A percentile compares a stretch with the other conserved stretches of the same genome.
These are phyloP conservation scores for Sphaerophoria rueppellii DNA, from an alignment of 2,888 invertebrate genomes.

Conservation along the genomic window DNA sequence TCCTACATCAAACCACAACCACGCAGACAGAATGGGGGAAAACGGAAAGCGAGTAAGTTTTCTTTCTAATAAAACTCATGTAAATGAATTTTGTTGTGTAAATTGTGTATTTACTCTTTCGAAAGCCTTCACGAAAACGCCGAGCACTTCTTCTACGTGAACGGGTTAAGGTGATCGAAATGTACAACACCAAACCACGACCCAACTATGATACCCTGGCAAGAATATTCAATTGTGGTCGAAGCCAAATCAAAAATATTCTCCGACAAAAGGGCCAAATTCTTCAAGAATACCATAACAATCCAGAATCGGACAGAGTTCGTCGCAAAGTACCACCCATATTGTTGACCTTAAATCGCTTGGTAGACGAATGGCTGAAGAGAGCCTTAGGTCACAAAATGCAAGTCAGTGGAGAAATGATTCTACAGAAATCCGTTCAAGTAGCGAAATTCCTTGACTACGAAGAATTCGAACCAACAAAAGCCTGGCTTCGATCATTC, in stretches of 20 bases:
- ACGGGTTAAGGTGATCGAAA: slow-evolving; percentile 62
- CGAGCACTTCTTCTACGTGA: slow-evolving; percentile 58
- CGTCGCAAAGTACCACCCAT: slow-evolving; percentile 59
- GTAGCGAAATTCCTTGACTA: slow-evolving; percentile 64
- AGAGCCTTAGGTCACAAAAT: slow-evolving; percentile 46
- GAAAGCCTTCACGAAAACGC: slow-evolving; percentile 51
- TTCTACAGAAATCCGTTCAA: slow-evolving; percentile 45
- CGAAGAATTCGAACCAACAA: slow-evolving; percentile 64
- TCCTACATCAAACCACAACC: slow-evolving; percentile 4
- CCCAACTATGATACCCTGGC: slow-evolving; percentile 67
- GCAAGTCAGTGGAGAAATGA: slow-evolving; percentile 24
- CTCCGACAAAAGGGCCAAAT: slow-evolving; percentile 64
- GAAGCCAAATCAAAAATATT: slow-evolving; percentile 69
- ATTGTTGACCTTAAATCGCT: slow-evolving; percentile 49
- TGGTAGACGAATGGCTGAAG: slow-evolving; percentile 65
- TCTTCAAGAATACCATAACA: slow-evolving; percentile 59
- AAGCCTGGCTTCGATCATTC: slow-evolving; percentile 63
- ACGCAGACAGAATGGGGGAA: slow-evolving; percentile 52
- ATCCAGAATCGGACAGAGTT: slow-evolving; percentile 63
- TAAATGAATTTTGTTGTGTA: neutral
- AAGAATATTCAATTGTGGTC: slow-evolving; percentile 67
- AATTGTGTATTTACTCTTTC: neutral
- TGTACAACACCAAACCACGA: slow-evolving; percentile 61
- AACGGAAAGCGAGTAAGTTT: slow-evolving; percentile 49
- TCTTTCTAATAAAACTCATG: neutral